Evolutionary conservation across 2,888 invertebrate species (phyloP).

Genomic region (Acronicta leporina): DNA sequence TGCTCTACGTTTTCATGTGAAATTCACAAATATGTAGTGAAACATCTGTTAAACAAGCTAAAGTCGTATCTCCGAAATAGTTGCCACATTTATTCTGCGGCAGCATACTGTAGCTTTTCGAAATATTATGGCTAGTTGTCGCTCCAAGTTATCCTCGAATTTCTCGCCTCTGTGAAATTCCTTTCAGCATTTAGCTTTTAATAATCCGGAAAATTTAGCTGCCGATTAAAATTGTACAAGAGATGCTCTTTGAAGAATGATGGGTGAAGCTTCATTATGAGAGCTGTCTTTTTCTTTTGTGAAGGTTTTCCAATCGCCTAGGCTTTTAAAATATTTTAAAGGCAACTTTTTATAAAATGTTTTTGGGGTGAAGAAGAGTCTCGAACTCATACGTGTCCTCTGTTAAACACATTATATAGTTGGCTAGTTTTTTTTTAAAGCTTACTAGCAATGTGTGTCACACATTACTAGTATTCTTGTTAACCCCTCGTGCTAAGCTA

Average conservation of each 20-base stretch:
- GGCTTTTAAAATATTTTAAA: not conserved
- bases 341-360: not conserved
- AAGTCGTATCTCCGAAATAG: slow-evolving; percentile 7
- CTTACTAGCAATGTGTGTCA: no score
- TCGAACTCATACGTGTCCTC: not conserved
- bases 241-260: slow-evolving; percentile 30
- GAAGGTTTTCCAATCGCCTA: not conserved
- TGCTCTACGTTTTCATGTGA: not conserved
- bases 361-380: no score
- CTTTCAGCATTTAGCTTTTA: slow-evolving; percentile 46
- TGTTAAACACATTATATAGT: no score
- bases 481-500: no score
- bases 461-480: no score
- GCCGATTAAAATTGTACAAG: slow-evolving; percentile 44
- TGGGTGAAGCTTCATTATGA: slow-evolving; percentile 36
- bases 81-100: slow-evolving; percentile 12
- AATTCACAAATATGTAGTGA: slow-evolving; percentile 2
- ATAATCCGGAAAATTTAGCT: slow-evolving; percentile 47
- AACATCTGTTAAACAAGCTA: slow-evolving; percentile 11
- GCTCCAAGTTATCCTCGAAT: slow-evolving; percentile 29
- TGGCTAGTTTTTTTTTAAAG: no score
- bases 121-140: slow-evolving; percentile 39
- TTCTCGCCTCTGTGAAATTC: slow-evolving; percentile 30
- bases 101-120: slow-evolving; percentile 13
- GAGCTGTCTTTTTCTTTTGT: slow-evolving; percentile 24